phyloP scores from a whole-genome alignment of 30 jellyfish, hydroid and myxozoan genomes.

The Kudoa iwatai region DNA sequence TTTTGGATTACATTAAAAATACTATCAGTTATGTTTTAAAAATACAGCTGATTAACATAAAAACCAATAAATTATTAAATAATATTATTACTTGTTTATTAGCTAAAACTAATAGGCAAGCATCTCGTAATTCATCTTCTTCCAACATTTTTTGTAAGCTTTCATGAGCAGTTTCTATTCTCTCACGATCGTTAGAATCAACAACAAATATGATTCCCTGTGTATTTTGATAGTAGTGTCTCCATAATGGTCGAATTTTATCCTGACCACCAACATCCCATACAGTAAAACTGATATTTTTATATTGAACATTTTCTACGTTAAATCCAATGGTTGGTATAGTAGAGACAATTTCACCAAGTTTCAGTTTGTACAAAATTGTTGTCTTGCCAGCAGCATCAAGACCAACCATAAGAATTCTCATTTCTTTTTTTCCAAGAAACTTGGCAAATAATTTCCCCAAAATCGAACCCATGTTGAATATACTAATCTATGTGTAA shows the following conservation, averaged over 20 bases:
- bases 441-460: conserved; percentile 4
- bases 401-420: conserved; percentile 68
- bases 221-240: background rate
- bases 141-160: background rate
- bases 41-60: no score
- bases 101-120: background rate
- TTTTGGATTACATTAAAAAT: no score
- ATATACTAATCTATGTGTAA: no score
- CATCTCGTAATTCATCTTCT: background rate
- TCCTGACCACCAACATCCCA: background rate
- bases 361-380: conserved; percentile 38
- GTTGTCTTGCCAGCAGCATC: conserved; percentile 89
- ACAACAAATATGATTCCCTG: background rate
- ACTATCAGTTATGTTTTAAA: no score
- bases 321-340: conserved; percentile 85
- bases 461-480: no score
- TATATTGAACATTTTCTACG: conserved; percentile 73
- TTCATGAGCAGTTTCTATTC: background rate
- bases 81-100: conserved; percentile 3
- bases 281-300: conserved; percentile 34
- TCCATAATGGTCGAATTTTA: background rate
- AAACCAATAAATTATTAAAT: no score
- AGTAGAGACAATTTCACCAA: conserved; percentile 82
- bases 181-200: background rate
- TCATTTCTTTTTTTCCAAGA: conserved; percentile 57